Evolutionary conservation across 2,888 invertebrate genomes (phyloP), one percentile per base, ranked within the genome.

Genomic region (Acrobeloides nanus): DNA sequence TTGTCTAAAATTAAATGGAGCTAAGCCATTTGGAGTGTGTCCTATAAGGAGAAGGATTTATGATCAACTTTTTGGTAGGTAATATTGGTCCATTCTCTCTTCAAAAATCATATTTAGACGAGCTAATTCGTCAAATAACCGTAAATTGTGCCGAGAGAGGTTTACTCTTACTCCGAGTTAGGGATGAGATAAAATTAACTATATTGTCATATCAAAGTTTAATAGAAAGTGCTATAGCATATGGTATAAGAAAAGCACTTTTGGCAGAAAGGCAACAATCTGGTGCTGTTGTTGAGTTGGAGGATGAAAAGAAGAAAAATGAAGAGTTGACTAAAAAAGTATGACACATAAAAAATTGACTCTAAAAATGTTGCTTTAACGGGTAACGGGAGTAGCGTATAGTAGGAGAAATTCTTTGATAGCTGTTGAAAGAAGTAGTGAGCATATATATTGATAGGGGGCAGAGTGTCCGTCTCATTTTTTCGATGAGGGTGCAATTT

Each of bases 81-180:
- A 10, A 2, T n/a, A n/a, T 44, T 44, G 4, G 4, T 7, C 23
- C 3, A 12, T 7, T 3, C 4, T 2, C 17, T 20, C 3, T 37
- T 17, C 23, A 46, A 31, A 31, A 29, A 29, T 12, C 12, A 29
- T 12, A 29, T 69, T 15, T 66, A 80, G 85, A 88, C 76, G 88
- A 95, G 78, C 78, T 88, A 32, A 87, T 88, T 65, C 81, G 87
- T n/a, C 84, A 80, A 81, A 89, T 93, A 21, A 92, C 95, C 4
- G 87, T 97, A 38, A 93, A 90, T 75, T 95, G 95, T 74, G 87
- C 88, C 0, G 95, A 97, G 78, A 80, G 93, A 63, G 95, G 95
- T 3, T 80, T 95, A n/a, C 77, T 97, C 5, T 77, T 97, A 39
- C 78, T 93, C 43, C 81, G 93, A 62, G 86, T 95, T 4, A 81